These are phyloP conservation scores for Drosophila merina DNA, from an alignment of 2,888 invertebrate species.

Conservation along the genomic window DNA sequence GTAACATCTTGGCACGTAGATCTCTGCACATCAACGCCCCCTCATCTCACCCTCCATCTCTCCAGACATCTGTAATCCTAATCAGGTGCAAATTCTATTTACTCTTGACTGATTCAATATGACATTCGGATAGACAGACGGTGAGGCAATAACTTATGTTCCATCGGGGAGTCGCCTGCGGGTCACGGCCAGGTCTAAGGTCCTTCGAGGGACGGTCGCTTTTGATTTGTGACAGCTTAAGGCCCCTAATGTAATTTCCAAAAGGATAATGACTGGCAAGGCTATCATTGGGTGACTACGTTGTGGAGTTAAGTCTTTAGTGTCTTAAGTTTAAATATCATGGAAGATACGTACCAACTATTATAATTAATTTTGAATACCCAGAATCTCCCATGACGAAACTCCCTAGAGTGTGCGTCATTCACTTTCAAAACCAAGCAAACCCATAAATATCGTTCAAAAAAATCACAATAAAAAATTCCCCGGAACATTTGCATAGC, in stretches of 20 bases:
- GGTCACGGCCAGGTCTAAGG: background rate
- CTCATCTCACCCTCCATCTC: background rate
- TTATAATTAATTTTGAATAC: background rate
- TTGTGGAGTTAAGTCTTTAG: too few species aligned
- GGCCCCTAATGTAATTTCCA: constrained; percentile 68
- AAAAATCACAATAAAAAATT: constrained; percentile 54
- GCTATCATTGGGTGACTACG: background rate
- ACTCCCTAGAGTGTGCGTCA: background rate
- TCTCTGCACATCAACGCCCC: background rate
- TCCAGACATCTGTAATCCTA: constrained; percentile 35
- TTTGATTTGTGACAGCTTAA: constrained; percentile 52
- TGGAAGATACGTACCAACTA: background rate
- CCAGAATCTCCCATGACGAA: constrained; percentile 6
- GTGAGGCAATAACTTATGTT: constrained; percentile 32
- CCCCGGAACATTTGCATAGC: constrained; percentile 78
- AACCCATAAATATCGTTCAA: constrained; percentile 24
- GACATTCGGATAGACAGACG: constrained; percentile 54
- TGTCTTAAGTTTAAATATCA: too few species aligned
- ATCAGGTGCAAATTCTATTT: constrained; percentile 76
- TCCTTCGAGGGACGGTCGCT: constrained; percentile 49
- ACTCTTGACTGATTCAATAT: constrained; percentile 73
- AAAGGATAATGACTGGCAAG: constrained; percentile 27
- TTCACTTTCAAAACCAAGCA: background rate
- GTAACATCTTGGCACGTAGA: constrained; percentile 38
- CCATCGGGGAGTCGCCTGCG: background rate